Evolutionary conservation across 64 coral and sea anemone species (phyloP), one percentile per base, ranked within the genome.

Genomic region (Stichodactyla helianthus): DNA sequence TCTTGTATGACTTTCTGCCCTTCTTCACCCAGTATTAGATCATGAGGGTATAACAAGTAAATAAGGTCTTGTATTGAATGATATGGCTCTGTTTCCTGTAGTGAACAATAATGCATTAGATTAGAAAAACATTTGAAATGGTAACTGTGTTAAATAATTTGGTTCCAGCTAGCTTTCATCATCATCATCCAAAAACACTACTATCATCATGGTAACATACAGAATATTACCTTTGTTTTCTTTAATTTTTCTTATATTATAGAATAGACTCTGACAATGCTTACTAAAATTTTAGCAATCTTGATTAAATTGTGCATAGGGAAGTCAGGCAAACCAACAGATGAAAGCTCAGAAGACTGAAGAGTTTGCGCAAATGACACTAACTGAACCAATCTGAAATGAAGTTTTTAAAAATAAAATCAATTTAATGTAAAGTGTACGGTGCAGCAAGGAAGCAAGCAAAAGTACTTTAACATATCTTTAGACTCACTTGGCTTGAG

Each of bases 281-380:
- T 89, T 90, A 99, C 97, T 89, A 99, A 89, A 53, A 99, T 95
- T 86, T 79, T 85, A 60, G 89, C 93, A 83, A 99, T 82, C 84
- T 92, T 90, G 59, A 90, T 85, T 25, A 99, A 87, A 84, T 99
- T 99, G 81, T 99, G 93, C 19, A 99, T 84, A 16, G 97, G 97
- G 86, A 99, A 99, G 50, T 99, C 97, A 81, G 93, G 97, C 64
- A 99, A 64, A 56, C 93, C 97, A 92, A 99, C 79, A 86, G 90
- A 92, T 25, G 90, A 87, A 44, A 99, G 90, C 77, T 99, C 97
- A 67, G 93, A 88, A 12, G 97, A 99, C 83, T 99, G 97, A 52
- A 99, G 84, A 5, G 97, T 93, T 74, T 99, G 90, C 51, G 90
- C 93, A 93, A 99, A 99, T 44, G 93, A 95, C 5, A 94, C 87